Percentiles rank a stretch among this genome's conserved stretches.
Conservation (phyloP, 1,140 invertebrate species). For the Drosophila fuyamai region DNA sequence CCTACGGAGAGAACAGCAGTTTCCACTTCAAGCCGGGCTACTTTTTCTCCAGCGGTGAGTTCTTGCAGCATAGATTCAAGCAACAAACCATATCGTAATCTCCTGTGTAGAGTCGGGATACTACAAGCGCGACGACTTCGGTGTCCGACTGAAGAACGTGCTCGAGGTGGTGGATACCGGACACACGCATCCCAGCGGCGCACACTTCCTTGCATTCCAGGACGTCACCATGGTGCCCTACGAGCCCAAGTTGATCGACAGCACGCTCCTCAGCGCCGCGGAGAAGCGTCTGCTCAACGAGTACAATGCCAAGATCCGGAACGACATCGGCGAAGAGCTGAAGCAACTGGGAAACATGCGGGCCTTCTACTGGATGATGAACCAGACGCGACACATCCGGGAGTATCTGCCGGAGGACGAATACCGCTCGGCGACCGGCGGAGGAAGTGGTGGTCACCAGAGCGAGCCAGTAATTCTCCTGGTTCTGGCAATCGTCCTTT, state of each 20-base stretch:
- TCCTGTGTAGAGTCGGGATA: constrained; percentile 89
- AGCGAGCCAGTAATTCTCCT: constrained; percentile 11
- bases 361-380: constrained; percentile 92
- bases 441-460: constrained; percentile 2
- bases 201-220: constrained; percentile 89
- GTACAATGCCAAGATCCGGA: constrained; percentile 90
- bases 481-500: constrained; percentile 20
- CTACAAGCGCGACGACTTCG: constrained; percentile 94
- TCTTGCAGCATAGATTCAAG: neutral
- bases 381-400: constrained; percentile 89
- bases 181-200: constrained; percentile 84
- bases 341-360: constrained; percentile 88
- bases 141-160: constrained; percentile 96
- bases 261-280: constrained; percentile 89
- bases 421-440: constrained; percentile 66
- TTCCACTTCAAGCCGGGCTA: constrained; percentile 91
- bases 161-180: constrained; percentile 91
- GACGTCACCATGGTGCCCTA: constrained; percentile 96
- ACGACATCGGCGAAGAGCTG: constrained; percentile 89
- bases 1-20: constrained; percentile 86
- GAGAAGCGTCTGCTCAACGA: constrained; percentile 92
- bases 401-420: constrained; percentile 85
- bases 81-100: neutral
- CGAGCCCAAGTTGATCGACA: constrained; percentile 95
- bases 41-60: constrained; percentile 93